These are phyloP conservation scores for Platalea minor DNA, from an alignment of 2,797 vertebrate genomes.

Conservation along the genomic window DNA sequence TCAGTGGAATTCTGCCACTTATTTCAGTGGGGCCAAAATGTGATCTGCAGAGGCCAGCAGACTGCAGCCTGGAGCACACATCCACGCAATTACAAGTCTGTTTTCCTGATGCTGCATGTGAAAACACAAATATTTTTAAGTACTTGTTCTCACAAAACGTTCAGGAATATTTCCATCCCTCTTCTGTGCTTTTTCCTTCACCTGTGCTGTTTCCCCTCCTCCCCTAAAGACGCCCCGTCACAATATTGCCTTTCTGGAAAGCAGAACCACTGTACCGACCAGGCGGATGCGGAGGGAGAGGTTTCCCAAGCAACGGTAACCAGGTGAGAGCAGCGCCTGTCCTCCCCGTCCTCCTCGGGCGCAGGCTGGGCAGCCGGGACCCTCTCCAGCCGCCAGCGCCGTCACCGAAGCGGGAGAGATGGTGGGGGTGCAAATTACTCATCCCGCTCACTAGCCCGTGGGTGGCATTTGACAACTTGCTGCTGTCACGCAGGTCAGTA, in stretches of 20 bases:
- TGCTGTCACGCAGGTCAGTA: not conserved
- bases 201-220: not conserved
- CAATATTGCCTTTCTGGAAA: rapidly evolving
- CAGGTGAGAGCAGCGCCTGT: not conserved
- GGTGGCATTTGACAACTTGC: not conserved
- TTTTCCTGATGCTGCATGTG: not conserved
- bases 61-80: not conserved
- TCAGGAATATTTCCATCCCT: not conserved
- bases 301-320: slow-evolving; percentile 21
- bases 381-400: not conserved
- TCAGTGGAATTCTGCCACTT: not conserved
- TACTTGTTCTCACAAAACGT: not conserved
- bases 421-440: not conserved
- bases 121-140: not conserved
- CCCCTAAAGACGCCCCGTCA: not conserved
- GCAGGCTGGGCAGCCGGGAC: not conserved
- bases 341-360: not conserved
- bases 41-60: not conserved
- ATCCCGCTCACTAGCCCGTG: not conserved
- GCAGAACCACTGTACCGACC: not conserved
- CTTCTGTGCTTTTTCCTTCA: not conserved
- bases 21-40: not conserved
- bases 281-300: not conserved
- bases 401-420: not conserved
- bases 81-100: not conserved